Base-by-base conservation (phyloP, 2,888 invertebrate genomes). In the Gibbula magus region DNA sequence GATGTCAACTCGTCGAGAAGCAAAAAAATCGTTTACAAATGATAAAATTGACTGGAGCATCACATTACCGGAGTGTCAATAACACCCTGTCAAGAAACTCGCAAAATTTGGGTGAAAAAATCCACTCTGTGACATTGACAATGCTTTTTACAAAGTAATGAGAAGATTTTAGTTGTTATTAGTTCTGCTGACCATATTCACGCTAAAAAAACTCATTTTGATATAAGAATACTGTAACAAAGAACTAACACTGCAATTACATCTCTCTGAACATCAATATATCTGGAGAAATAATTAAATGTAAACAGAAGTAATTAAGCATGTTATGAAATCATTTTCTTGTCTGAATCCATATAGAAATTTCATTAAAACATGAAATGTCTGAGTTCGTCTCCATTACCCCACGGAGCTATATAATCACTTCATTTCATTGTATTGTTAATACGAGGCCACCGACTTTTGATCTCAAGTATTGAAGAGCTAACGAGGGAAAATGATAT, bases 401-500 rank as follows among this genome's bases (percentile, higher is more conserved):
- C 29, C 25, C 25, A 2, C 25, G 18, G 61, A 29, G 61, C 61
- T 25, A 61, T 29, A 61, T 61, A 61, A 61, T 29, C 61, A 61
- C 16, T 61, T 61, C 61, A 25, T 61, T 61, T 61, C 61, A 61
- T 16, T 29, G 25, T 29, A 29, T 29, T 61, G 61, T 61, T 29
- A 61, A 61, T 29, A 29, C 25, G 29, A 29, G 29, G 61, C 13
- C 29, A 2, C 10, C 13, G 61, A 61, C 61, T 61, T 61, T 61
- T 61, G 61, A 61, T 61, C 61, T 61, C 29, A 25, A 13, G 25
- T 61, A 61, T 61, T 61, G 61, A 61, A 61, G 25, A 61, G 61
- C 18, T 61, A 61, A 61, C 61, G 61, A 61, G 61, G 61, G 61
- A 61, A 61, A 61, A 61, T 61, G 61, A 61, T 61, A 61, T 61